Base-by-base conservation (phyloP, 2,888 invertebrate species). In the Baronia brevicornis region DNA sequence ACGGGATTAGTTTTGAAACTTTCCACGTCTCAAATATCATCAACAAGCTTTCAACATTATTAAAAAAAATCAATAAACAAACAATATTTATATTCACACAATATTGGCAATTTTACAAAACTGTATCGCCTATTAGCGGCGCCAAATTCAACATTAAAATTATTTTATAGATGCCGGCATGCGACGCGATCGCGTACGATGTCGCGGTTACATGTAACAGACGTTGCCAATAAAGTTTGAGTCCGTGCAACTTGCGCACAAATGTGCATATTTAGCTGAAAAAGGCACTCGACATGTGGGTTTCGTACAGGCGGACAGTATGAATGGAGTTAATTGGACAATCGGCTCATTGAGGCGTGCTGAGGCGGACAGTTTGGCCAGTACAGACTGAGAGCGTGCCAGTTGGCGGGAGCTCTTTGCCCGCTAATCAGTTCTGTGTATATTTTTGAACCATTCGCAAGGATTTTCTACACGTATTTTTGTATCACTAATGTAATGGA, bases 321-420 rank as follows among this genome's bases (percentile, higher is more conserved):
- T 78, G 78, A 80, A 80, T 77, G 75, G 61, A 75, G 69, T 69
- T 79, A 78, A 80, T 78, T 77, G 72, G 66, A 66, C 66, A 63
- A 66, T 69, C 66, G 59, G 60, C 64, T 67, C 73, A 73, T 74
- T 73, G 72, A 74, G 71, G 66, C 67, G 64, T 60, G 69, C 55
- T 61, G 61, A 60, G 60, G 53, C 55, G 63, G 58, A 60, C 60
- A 54, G 71, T 68, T 77, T 78, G 79, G 75, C 74, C 54, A 56
- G 48, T 55, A 59, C 48, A 33, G 45, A 52, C 52, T 59, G 49
- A 51, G 44, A 38, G 49, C 40, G 57, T 78, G 80, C 80, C 80
- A 80, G 73, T 69, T 80, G 79, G 82, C 80, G 54, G 46, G 46
- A 46, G 43, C 45, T 43, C 47, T 43, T 43, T 48, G 44, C 52